phyloP scores from a whole-genome alignment of 2,888 invertebrate genomes.

The Galerucella nymphaeae region DNA sequence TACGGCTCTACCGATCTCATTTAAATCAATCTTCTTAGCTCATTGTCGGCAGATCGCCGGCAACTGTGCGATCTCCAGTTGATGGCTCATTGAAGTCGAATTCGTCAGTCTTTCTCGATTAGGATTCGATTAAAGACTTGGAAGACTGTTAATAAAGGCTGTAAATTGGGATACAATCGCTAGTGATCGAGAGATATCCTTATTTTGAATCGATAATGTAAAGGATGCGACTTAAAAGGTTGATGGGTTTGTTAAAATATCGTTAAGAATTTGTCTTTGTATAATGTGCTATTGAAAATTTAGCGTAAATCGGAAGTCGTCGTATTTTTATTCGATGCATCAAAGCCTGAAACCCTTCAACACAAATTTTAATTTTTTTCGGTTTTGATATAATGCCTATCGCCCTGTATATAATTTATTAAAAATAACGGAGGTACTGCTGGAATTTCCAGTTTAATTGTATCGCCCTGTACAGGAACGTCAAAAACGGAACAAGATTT shows the following conservation, averaged over 20 bases:
- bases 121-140: conserved; percentile 12
- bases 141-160: conserved; percentile 11
- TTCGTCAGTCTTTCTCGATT: conserved; percentile 18
- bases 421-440: too few relatives aligned
- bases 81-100: conserved; percentile 18
- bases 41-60: conserved; percentile 17
- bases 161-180: neutral
- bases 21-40: conserved; percentile 17
- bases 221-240: neutral
- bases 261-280: neutral
- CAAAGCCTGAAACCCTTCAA: too few relatives aligned
- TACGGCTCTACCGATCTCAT: conserved; percentile 14
- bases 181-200: conserved; percentile 18
- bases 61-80: conserved; percentile 15
- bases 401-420: too few relatives aligned
- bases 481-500: too few relatives aligned
- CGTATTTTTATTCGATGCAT: too few relatives aligned
- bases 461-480: too few relatives aligned
- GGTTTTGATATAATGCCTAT: too few relatives aligned
- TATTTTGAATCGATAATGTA: conserved; percentile 5
- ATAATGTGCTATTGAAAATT: neutral
- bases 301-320: too few relatives aligned
- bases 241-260: neutral
- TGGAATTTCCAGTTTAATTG: too few relatives aligned
- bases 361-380: too few relatives aligned